Base-by-base conservation (phyloP, 2,113 vertebrate genomes). In the Climacteris rufus region DNA sequence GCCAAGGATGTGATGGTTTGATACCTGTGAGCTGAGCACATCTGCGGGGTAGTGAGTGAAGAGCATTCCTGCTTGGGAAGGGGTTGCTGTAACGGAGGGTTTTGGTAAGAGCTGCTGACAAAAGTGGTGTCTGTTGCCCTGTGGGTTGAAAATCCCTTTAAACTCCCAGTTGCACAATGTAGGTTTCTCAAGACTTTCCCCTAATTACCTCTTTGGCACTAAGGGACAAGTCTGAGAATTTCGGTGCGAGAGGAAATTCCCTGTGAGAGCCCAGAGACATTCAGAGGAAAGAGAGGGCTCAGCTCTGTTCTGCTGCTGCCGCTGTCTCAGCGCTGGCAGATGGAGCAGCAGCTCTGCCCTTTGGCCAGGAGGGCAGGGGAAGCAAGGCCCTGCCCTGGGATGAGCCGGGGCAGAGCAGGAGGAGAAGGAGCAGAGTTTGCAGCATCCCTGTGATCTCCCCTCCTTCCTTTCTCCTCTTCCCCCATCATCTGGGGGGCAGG, bases 101-200 rank as follows among this genome's bases (percentile, higher is more conserved):
- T 90, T 93, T 91, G 92, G 42, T 75, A 77, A 83, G 20, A 86
- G 52, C 1, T 78, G 87, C 92, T 96, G 85, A 69, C 87, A 96
- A 59, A 90, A 93, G 44, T 44, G 50, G 47, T 42, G 44, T 83
- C 83, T 30, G 85, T 93, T 93, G 92, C 40, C 53, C 75, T 74
- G 88, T 90, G 87, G 79, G 82, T 17, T 92, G 71, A 96, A 93
- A 94, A 94, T 56, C 30, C 6, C 76, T 89, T 74, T 68, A 88
- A 96, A 92, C 40, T 86, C 63, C 64, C 22, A 10, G 49, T 95
- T 96, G 85, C 90, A 88, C 79, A 97, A 96, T 2, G 8, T 8
- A 3, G 20, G 28, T 96, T 95, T 96, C 94, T 94, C 88, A 95
- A 95, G 94, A 94, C 88, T 93, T 90, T 92, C 83, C 88, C 65